Conservation (phyloP, 2,797 vertebrate genomes). For the Sebastes variabilis region DNA sequence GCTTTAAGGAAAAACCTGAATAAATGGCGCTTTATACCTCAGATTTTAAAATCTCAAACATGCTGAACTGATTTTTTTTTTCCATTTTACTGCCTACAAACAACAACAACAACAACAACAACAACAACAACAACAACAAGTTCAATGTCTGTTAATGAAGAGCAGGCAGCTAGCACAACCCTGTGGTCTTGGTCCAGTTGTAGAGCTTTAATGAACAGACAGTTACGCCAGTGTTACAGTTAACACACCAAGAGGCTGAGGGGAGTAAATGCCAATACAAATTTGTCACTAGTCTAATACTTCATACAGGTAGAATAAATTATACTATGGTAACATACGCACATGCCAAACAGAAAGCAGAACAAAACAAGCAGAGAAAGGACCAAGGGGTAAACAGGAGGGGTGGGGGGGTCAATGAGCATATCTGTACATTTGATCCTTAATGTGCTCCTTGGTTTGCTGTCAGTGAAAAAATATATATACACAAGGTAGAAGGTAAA, state of each 20-base stretch:
- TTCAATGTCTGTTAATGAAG: background rate
- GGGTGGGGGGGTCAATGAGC: slow-evolving; percentile 18
- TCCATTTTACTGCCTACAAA: background rate
- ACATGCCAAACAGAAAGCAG: slow-evolving; percentile 78
- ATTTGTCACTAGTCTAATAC: slow-evolving; percentile 91
- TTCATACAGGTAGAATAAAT: slow-evolving; percentile 98
- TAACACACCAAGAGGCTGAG: slow-evolving; percentile 91
- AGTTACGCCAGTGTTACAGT: slow-evolving; percentile 94
- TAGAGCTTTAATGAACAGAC: slow-evolving; percentile 91
- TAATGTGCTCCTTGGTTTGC: slow-evolving; percentile 47
- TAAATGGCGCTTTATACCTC: too few relatives aligned
- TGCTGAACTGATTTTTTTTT: background rate
- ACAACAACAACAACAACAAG: background rate
- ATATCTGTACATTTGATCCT: slow-evolving; percentile 60
- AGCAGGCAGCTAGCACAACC: background rate
- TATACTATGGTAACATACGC: slow-evolving; percentile 92
- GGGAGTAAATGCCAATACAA: slow-evolving; percentile 92
- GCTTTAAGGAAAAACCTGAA: too few relatives aligned
- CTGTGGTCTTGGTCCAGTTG: slow-evolving; percentile 61
- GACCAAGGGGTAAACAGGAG: slow-evolving; percentile 61
- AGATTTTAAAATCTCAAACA: background rate
- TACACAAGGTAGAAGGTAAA: slow-evolving; percentile 60
- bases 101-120: background rate
- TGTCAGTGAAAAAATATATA: slow-evolving; percentile 70
- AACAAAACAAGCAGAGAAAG: slow-evolving; percentile 69